phyloP scores from a whole-genome alignment of 2,113 vertebrate species.

The Ibidorhyncha struthersii region DNA sequence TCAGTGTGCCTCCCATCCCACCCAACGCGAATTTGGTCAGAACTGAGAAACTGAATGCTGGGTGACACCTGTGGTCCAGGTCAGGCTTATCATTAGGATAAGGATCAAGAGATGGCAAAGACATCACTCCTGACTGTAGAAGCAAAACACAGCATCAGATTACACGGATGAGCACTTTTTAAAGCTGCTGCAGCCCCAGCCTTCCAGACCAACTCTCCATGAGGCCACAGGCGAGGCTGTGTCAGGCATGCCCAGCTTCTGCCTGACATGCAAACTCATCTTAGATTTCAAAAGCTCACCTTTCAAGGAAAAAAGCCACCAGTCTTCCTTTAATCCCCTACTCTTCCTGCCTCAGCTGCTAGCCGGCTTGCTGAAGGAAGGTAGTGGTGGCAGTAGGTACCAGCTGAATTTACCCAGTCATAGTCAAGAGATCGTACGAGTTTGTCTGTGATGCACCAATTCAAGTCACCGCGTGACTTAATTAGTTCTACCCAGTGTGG shows the following conservation, averaged over 20 bases:
- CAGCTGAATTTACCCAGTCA: neutral
- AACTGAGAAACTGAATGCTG: neutral
- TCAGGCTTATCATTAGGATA: neutral
- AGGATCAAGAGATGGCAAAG: neutral
- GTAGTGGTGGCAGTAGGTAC: neutral
- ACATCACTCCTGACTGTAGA: neutral
- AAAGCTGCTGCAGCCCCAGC: neutral
- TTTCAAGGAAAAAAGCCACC: neutral
- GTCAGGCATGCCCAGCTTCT: neutral
- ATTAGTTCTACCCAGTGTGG: neutral
- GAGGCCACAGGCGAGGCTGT: neutral
- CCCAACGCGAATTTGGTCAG: fast-evolving
- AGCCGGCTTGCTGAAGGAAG: neutral
- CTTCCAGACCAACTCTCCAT: neutral
- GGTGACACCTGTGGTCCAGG: neutral
- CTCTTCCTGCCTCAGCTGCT: neutral
- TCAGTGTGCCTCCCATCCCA: neutral
- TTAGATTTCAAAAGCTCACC: neutral
- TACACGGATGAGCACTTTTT: neutral
- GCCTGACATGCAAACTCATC: neutral
- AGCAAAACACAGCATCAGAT: neutral
- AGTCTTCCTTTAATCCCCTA: neutral
- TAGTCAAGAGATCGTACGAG: neutral
- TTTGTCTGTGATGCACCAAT: neutral
- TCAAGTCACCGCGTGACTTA: neutral